Conservation (phyloP, 2,113 vertebrate species). For the Chaetodon auriga region DNA sequence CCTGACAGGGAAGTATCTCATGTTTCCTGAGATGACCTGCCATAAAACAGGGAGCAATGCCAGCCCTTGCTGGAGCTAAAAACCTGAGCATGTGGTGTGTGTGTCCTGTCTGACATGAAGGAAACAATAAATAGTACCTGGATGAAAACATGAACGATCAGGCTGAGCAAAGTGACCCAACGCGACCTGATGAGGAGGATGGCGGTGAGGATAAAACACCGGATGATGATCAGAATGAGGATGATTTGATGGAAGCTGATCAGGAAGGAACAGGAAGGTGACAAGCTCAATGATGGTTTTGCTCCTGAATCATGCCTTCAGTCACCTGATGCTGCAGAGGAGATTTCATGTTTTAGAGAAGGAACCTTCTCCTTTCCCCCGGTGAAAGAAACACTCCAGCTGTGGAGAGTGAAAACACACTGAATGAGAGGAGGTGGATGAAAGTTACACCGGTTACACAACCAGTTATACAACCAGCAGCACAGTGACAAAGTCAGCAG, state of each 20-base stretch:
- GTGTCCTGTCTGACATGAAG: neutral
- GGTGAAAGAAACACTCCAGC: conserved; percentile 23
- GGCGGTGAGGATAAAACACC: neutral
- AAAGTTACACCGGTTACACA: too few species aligned
- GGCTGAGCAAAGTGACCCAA: too few species aligned
- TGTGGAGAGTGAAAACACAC: too few species aligned
- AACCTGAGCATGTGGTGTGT: neutral
- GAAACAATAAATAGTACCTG: neutral
- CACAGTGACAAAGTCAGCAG: conserved; percentile 32
- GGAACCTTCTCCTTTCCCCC: neutral
- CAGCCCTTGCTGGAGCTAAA: neutral
- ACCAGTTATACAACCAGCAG: too few species aligned
- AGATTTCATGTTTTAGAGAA: neutral
- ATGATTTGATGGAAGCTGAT: conserved; percentile 12
- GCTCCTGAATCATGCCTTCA: too few species aligned
- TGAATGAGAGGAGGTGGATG: too few species aligned
- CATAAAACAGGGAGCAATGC: neutral
- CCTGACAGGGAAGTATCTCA: neutral
- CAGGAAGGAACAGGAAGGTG: conserved; percentile 3
- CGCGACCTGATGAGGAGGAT: neutral
- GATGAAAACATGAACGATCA: too few species aligned
- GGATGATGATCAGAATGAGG: conserved; percentile 1
- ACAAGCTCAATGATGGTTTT: neutral
- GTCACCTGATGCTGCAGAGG: too few species aligned
- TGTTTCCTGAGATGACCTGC: neutral